These are phyloP conservation scores for Nasua narica DNA, from an alignment of 2,797 vertebrate genomes.

Conservation along the genomic window DNA sequence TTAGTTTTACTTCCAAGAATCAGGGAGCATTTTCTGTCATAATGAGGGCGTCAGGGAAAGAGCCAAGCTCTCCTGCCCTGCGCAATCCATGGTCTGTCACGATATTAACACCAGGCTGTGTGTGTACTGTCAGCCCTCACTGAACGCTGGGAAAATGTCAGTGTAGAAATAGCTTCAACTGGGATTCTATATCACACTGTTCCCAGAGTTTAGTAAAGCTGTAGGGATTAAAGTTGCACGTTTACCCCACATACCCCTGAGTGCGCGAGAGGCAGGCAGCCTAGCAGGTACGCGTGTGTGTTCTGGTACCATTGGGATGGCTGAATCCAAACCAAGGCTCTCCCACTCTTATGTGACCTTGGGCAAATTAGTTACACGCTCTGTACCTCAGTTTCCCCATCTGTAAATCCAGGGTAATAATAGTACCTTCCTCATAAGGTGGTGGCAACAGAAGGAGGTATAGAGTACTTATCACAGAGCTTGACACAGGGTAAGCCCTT, in stretches of 20 bases:
- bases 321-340: background rate
- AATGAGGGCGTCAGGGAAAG: too few species aligned
- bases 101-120: background rate
- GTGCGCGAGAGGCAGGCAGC: background rate
- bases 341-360: background rate
- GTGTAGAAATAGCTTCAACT: background rate
- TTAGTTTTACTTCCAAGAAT: background rate
- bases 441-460: background rate
- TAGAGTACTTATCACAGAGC: background rate
- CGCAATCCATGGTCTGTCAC: background rate
- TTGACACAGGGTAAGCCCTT: background rate
- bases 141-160: background rate
- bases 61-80: background rate
- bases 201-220: background rate
- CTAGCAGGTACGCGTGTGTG: background rate
- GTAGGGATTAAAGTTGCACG: background rate
- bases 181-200: background rate
- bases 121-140: background rate
- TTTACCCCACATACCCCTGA: background rate
- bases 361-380: background rate
- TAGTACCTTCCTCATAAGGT: background rate
- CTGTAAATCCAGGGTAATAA: background rate
- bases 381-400: background rate
- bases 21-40: background rate
- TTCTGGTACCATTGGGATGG: background rate